phyloP scores from a whole-genome alignment of 2,797 vertebrate species.

The Danio jaintianensis region DNA sequence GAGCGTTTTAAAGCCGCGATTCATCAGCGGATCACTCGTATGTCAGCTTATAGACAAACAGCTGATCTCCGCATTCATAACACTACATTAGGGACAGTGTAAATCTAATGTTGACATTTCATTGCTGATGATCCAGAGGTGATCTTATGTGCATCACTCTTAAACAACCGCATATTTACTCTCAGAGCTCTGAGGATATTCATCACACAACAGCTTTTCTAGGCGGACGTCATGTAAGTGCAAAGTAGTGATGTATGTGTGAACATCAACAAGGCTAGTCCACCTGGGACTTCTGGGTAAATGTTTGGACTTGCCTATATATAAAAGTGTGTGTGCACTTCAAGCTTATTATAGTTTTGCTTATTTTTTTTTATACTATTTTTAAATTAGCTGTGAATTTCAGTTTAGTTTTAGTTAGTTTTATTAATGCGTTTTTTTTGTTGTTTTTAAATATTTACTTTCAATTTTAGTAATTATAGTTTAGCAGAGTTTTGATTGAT shows the following conservation, averaged over 20 bases:
- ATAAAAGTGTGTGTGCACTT: slow-evolving; percentile 55
- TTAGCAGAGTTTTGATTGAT: too few species aligned
- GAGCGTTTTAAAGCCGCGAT: too few species aligned
- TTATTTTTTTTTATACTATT: too few species aligned
- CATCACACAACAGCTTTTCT: slow-evolving; percentile 51
- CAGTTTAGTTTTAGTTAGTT: too few species aligned
- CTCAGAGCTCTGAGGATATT: slow-evolving; percentile 35
- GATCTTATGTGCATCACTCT: slow-evolving; percentile 20
- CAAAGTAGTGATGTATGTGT: slow-evolving; percentile 55
- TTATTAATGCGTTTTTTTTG: too few species aligned
- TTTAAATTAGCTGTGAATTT: too few species aligned
- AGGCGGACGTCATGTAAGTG: slow-evolving; percentile 26
- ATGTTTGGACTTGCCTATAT: slow-evolving; percentile 56
- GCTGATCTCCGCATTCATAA: too few species aligned
- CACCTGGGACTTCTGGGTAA: slow-evolving; percentile 54
- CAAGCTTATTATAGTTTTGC: too few species aligned
- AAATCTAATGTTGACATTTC: slow-evolving; percentile 40
- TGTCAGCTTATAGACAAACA: too few species aligned
- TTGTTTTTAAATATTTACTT: too few species aligned
- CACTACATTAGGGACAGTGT: slow-evolving; percentile 18
- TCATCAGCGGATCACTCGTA: too few species aligned
- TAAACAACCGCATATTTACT: slow-evolving; percentile 35
- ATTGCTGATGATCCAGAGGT: slow-evolving; percentile 21
- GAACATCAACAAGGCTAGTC: slow-evolving; percentile 48
- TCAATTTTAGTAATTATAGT: too few species aligned